These are phyloP conservation scores for Varecia variegata DNA, from an alignment of 2,797 vertebrate species.

Conservation along the genomic window DNA sequence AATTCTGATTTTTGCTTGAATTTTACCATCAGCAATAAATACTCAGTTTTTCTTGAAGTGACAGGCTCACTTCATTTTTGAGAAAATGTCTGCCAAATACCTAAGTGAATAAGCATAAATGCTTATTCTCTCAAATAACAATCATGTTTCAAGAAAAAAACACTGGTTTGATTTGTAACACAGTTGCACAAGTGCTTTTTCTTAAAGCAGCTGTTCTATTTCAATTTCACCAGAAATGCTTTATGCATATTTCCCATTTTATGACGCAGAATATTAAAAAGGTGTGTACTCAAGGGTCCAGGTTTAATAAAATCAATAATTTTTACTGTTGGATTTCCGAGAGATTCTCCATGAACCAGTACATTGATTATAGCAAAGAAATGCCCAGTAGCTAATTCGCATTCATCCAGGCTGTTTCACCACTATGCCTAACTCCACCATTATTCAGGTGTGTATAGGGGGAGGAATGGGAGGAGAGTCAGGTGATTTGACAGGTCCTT, in stretches of 20 bases:
- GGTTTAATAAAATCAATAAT: not conserved
- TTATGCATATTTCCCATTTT: not conserved
- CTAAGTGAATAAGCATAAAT: not conserved
- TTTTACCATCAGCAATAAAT: slow-evolving; percentile 37
- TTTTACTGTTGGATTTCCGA: not conserved
- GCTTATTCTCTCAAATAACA: slow-evolving; percentile 9
- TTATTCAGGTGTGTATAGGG: not conserved
- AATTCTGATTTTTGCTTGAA: slow-evolving; percentile 13
- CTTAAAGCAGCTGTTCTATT: not conserved
- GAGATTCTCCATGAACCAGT: not conserved
- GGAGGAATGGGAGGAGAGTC: not conserved
- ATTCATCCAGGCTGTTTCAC: not conserved
- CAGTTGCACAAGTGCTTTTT: not conserved
- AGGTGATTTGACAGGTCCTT: not conserved
- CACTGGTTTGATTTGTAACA: not conserved
- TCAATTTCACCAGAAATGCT: not conserved
- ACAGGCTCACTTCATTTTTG: slow-evolving; percentile 37
- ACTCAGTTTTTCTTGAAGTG: slow-evolving; percentile 26
- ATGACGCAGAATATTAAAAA: not conserved
- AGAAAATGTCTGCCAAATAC: slow-evolving; percentile 31
- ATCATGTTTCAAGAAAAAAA: not conserved
- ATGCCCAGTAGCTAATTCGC: not conserved
- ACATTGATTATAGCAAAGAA: not conserved
- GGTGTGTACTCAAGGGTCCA: not conserved
- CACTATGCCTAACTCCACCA: not conserved